A percentile compares a stretch with the other conserved stretches of the same genome.
phyloP scores from a whole-genome alignment of 2,113 vertebrate species.

The Polypterus senegalus region DNA sequence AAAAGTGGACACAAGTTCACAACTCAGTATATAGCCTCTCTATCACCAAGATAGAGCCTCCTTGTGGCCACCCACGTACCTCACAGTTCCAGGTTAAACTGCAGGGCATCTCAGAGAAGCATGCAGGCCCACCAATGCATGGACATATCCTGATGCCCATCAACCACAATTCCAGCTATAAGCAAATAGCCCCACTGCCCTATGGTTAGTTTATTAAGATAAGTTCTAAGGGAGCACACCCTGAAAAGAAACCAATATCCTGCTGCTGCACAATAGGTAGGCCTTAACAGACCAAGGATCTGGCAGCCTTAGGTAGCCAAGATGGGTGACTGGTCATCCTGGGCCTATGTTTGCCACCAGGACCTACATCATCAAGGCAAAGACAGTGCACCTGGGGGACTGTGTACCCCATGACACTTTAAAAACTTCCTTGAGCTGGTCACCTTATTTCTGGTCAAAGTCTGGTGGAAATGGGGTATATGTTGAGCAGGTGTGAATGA shows the following conservation, averaged over 20 bases:
- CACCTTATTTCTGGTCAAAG: too few species aligned
- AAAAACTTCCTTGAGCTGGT: too few species aligned
- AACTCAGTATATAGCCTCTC: not conserved
- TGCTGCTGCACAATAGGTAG: conserved; percentile 4
- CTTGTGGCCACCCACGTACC: conserved; percentile 7
- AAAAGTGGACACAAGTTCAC: not conserved
- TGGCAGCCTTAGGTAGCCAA: conserved; percentile 12
- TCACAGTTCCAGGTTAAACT: conserved; percentile 12
- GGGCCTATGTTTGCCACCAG: conserved; percentile 9
- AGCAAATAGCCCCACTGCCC: conserved; percentile 13
- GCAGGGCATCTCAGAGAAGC: conserved; percentile 12
- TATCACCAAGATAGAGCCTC: conserved; percentile 4
- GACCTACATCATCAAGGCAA: not conserved
- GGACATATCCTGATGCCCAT: not conserved
- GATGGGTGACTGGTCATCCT: conserved; percentile 10
- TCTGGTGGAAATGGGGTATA: too few species aligned
- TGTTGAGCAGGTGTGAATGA: too few species aligned
- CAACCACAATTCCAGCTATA: conserved; percentile 9
- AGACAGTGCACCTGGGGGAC: conserved; percentile 7
- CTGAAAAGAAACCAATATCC: conserved; percentile 5
- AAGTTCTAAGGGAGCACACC: conserved; percentile 9
- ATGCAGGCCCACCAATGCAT: conserved; percentile 1
- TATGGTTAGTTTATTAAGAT: not conserved
- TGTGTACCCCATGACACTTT: too few species aligned
- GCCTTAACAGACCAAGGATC: not conserved